phyloP scores from a whole-genome alignment of 2,113 vertebrate genomes.

The Eira barbara region DNA sequence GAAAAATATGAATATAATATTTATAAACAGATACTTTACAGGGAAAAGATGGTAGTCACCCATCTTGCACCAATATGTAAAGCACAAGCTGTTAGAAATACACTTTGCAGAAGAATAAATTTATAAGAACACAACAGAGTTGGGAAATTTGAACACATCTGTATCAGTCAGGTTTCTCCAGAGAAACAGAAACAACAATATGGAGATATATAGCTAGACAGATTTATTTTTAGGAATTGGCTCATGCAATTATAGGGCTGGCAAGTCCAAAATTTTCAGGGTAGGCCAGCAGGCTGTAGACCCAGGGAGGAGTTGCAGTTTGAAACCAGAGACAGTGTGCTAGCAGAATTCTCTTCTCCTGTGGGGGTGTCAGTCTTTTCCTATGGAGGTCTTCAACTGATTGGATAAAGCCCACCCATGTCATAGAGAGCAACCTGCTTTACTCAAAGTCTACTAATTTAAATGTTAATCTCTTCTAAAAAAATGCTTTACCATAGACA shows the following conservation, averaged over 20 bases:
- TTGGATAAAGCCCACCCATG: background rate
- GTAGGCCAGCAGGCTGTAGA: background rate
- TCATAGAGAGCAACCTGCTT: background rate
- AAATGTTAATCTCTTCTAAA: background rate
- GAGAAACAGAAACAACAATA: background rate
- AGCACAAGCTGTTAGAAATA: background rate
- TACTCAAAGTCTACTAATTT: background rate
- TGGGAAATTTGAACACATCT: background rate
- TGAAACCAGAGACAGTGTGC: background rate
- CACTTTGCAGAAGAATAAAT: background rate
- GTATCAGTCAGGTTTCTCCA: background rate
- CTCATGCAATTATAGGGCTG: background rate
- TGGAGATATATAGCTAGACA: background rate
- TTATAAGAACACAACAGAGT: background rate
- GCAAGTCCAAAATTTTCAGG: background rate
- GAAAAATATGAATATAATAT: background rate
- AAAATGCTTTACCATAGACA: background rate
- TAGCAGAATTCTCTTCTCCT: background rate
- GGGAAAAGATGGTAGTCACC: background rate
- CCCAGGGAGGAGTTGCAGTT: background rate
- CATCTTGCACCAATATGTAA: background rate
- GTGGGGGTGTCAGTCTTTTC: background rate
- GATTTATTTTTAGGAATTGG: background rate
- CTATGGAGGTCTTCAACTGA: background rate
- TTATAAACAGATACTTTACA: background rate